Evolutionary conservation across 1,140 invertebrate species (phyloP).

Genomic region (Cheumatopsyche charites): DNA sequence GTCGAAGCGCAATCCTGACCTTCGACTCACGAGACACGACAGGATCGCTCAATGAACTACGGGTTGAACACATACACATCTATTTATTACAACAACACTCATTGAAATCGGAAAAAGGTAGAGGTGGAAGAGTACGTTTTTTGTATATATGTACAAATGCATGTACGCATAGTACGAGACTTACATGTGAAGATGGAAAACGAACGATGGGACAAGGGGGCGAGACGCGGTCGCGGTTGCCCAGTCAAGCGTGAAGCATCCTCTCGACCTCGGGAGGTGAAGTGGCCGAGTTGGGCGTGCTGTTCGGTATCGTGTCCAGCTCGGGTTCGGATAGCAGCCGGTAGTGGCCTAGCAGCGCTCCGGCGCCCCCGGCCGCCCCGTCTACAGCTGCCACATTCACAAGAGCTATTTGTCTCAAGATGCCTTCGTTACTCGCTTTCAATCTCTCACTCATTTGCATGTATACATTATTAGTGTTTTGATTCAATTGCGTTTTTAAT

Average conservation of each 20-base stretch:
- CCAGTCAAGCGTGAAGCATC: constrained; percentile 47
- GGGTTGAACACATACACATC: not conserved
- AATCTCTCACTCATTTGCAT: not conserved
- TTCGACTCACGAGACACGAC: too few species aligned
- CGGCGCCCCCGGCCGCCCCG: constrained; percentile 50
- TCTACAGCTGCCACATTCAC: constrained; percentile 40
- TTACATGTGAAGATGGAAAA: constrained; percentile 38
- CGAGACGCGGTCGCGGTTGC: constrained; percentile 45
- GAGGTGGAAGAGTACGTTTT: too few species aligned
- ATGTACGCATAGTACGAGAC: constrained; percentile 28
- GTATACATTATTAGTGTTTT: too few species aligned
- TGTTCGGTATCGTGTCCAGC: constrained; percentile 49
- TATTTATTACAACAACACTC: constrained; percentile 28
- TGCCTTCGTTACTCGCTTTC: constrained; percentile 21
- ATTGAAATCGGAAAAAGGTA: too few species aligned
- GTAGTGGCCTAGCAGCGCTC: constrained; percentile 57
- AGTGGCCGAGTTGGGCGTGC: not conserved
- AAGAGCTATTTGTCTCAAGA: constrained; percentile 35
- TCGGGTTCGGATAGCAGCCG: constrained; percentile 56
- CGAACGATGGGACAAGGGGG: constrained; percentile 40
- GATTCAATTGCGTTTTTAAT: too few species aligned
- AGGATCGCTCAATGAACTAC: too few species aligned
- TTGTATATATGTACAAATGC: constrained; percentile 28
- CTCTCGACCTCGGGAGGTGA: constrained; percentile 38
- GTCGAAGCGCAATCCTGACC: too few species aligned